Conservation (phyloP, 2,113 vertebrate genomes). For the Stegastes partitus region DNA sequence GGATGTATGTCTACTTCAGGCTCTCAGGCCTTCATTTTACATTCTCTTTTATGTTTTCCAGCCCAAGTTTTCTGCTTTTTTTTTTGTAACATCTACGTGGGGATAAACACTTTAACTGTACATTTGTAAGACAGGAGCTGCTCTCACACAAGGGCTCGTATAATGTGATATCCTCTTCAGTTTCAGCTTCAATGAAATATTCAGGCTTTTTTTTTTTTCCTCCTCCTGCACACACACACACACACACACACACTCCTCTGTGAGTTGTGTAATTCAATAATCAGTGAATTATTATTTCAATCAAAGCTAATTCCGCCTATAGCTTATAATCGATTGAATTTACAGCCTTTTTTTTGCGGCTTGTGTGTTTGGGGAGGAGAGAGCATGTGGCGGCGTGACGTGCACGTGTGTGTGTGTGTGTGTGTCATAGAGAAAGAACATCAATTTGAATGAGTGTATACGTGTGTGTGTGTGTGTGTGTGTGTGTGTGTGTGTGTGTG, state of each 20-base stretch:
- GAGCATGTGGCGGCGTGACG: constrained; percentile 39
- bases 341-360: constrained; percentile 42
- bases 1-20: not conserved
- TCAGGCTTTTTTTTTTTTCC: constrained; percentile 49
- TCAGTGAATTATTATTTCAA: constrained; percentile 44
- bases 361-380: constrained; percentile 37
- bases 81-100: constrained; percentile 16
- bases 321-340: constrained; percentile 55
- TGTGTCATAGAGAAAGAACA: constrained; percentile 36
- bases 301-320: constrained; percentile 40
- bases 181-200: constrained; percentile 70
- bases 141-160: constrained; percentile 15
- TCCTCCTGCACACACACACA: constrained; percentile 17
- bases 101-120: constrained; percentile 43
- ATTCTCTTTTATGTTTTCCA: constrained; percentile 58
- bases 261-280: constrained; percentile 46
- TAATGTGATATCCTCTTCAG: constrained; percentile 51
- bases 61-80: not conserved
- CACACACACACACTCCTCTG: not conserved
- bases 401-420: constrained; percentile 23
- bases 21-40: constrained; percentile 44
- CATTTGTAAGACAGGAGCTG: constrained; percentile 20
- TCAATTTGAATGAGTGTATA: constrained; percentile 42
- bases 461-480: constrained; percentile 35
- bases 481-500: constrained; percentile 32